These are phyloP conservation scores for Crotalus helleri DNA, from an alignment of 2,113 vertebrate genomes.

Conservation along the genomic window DNA sequence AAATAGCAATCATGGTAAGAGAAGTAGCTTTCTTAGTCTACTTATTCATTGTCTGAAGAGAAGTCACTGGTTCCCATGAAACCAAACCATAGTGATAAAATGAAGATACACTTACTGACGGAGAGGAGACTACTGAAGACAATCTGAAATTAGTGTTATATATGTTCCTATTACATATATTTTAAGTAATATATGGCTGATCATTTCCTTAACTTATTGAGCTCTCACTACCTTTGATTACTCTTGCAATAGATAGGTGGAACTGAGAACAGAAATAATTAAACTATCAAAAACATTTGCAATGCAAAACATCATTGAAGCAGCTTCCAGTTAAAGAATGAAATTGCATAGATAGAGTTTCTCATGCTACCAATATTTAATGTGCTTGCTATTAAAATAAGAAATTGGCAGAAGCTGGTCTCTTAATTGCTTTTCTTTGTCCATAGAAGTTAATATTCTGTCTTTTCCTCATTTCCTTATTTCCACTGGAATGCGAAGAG, in stretches of 20 bases:
- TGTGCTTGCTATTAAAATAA: neutral
- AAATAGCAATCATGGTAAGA: neutral
- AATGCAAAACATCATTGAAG: neutral
- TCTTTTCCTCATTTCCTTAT: neutral
- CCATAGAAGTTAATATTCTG: neutral
- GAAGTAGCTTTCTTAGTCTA: neutral
- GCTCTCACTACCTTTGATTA: conserved; percentile 52
- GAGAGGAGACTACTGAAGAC: neutral
- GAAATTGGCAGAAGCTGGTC: neutral
- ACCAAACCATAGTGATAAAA: neutral
- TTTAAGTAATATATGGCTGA: neutral
- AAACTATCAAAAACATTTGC: conserved; percentile 47
- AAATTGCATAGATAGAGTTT: neutral
- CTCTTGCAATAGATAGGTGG: conserved; percentile 55
- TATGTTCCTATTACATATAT: neutral
- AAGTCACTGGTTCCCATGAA: neutral
- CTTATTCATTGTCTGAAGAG: neutral
- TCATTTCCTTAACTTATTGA: conserved; percentile 36
- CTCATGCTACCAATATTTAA: neutral
- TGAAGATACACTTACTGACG: neutral
- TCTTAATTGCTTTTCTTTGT: neutral
- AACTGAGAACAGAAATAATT: conserved; percentile 55
- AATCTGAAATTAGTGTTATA: neutral
- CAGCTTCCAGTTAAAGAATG: conserved; percentile 33
- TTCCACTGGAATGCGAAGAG: neutral